These are phyloP conservation scores for Centruroides vittatus DNA, from an alignment of 1,140 invertebrate species.

Conservation along the genomic window DNA sequence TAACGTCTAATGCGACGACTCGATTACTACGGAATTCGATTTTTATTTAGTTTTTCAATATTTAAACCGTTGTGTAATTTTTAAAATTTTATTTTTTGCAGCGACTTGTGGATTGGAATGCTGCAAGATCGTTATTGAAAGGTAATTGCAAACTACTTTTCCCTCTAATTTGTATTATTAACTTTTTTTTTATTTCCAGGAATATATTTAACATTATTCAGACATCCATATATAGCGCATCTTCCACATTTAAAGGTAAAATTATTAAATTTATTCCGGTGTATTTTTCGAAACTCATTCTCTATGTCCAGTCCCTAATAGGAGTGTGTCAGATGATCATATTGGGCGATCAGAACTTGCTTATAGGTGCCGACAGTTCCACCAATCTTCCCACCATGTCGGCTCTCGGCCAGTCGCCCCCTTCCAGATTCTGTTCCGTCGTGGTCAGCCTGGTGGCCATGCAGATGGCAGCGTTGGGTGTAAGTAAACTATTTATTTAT, in stretches of 20 bases:
- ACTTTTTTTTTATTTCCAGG: constrained; percentile 25
- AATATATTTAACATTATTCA: constrained; percentile 80
- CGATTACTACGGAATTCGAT: too few species aligned
- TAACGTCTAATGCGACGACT: too few species aligned
- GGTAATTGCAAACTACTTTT: constrained; percentile 25
- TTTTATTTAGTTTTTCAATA: too few species aligned
- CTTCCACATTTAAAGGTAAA: constrained; percentile 84
- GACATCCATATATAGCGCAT: constrained; percentile 90
- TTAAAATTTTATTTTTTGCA: constrained; percentile 27
- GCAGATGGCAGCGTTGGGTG: constrained; percentile 79
- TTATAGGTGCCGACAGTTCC: constrained; percentile 30
- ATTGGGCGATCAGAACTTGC: constrained; percentile 41
- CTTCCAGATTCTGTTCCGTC: constrained; percentile 86
- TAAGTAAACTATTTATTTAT: constrained; percentile 28
- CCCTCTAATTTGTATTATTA: background rate
- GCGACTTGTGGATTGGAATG: constrained; percentile 91
- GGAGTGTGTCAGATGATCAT: constrained; percentile 31
- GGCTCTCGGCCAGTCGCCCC: constrained; percentile 72
- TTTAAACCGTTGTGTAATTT: too few species aligned
- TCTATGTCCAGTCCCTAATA: constrained; percentile 49
- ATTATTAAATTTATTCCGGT: background rate
- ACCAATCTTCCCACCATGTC: constrained; percentile 47
- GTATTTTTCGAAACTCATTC: constrained; percentile 20
- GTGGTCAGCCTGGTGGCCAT: constrained; percentile 84
- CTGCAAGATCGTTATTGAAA: constrained; percentile 79